These are phyloP conservation scores for Netelia inedita DNA, from an alignment of 2,888 invertebrate genomes.

Conservation along the genomic window DNA sequence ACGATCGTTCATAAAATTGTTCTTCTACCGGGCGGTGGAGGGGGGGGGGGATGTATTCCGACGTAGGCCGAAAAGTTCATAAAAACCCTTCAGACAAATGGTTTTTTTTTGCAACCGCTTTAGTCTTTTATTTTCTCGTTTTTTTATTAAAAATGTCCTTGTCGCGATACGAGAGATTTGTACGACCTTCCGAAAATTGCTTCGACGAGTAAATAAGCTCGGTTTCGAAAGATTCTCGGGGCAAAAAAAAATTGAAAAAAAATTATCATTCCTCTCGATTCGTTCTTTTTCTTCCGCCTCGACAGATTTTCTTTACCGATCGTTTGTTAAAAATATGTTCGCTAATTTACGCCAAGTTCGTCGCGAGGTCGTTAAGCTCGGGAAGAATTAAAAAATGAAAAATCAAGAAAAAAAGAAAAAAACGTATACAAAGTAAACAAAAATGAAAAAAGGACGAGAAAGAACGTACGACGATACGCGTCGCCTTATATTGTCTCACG, in stretches of 20 bases:
- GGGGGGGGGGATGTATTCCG: background rate
- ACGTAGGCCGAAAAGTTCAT: background rate
- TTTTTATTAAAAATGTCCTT: background rate
- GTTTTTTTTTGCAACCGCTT: background rate
- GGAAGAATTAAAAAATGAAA: background rate
- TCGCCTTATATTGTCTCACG: conserved; percentile 44
- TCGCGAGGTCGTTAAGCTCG: conserved; percentile 20
- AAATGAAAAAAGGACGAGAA: background rate
- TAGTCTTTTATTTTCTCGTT: background rate
- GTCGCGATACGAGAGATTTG: background rate
- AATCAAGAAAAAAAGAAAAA: conserved; percentile 14
- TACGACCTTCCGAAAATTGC: background rate
- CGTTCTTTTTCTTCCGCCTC: too few species aligned
- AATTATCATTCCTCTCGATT: too few species aligned
- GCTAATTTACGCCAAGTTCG: background rate
- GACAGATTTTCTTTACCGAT: too few species aligned
- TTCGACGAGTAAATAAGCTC: background rate
- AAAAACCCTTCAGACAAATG: background rate
- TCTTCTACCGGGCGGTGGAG: background rate
- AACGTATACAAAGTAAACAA: background rate
- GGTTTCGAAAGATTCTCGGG: too few species aligned
- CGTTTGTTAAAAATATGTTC: background rate
- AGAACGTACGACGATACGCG: conserved; percentile 14
- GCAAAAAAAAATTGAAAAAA: too few species aligned
- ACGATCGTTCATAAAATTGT: conserved; percentile 27